Conservation (phyloP, 2,113 vertebrate genomes). For the Perognathus longimembris region DNA sequence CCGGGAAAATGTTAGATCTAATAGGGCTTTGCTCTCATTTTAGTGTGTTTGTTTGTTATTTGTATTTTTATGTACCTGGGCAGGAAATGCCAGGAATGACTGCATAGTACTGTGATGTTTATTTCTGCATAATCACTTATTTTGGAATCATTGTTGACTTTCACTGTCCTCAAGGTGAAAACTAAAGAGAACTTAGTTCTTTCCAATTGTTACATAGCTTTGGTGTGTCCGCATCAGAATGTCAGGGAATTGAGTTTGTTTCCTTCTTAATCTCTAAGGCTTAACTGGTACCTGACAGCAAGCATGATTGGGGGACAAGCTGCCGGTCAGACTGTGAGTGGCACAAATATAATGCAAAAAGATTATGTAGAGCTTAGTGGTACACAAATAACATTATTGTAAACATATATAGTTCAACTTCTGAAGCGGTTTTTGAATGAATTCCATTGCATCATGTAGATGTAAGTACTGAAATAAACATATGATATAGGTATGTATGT, state of each 20-base stretch:
- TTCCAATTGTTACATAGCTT: conserved; percentile 19
- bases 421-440: background rate
- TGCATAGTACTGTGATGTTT: background rate
- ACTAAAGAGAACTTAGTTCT: background rate
- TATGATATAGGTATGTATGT: background rate
- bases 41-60: background rate
- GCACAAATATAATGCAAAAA: background rate
- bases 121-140: background rate
- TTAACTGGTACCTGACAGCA: background rate
- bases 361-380: background rate
- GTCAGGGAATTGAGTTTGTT: conserved; percentile 3
- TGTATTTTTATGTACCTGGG: background rate
- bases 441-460: background rate
- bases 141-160: background rate
- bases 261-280: conserved; percentile 46
- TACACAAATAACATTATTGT: background rate
- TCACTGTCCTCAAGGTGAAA: background rate
- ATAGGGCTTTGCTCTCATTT: background rate
- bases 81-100: too few species aligned
- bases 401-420: background rate
- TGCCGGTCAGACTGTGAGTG: conserved; percentile 2
- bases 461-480: background rate
- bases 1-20: background rate
- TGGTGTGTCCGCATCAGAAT: conserved; percentile 27
- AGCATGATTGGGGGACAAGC: background rate